Percentiles rank a stretch among this genome's conserved stretches.
phyloP scores from a whole-genome alignment of 2,113 vertebrate genomes.

The Cricetomys ansorgei region DNA sequence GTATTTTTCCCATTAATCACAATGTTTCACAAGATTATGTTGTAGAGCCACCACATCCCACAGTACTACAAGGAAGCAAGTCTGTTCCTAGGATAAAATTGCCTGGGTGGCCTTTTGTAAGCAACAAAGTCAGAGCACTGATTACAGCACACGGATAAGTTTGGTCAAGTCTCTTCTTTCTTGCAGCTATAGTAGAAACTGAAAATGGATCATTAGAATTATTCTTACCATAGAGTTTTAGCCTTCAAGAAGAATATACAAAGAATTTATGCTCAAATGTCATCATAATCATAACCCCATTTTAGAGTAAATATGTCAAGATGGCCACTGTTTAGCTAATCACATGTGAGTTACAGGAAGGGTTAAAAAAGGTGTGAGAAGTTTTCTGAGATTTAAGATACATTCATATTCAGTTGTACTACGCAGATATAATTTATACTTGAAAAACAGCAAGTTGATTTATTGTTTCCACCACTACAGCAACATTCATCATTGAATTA shows the following conservation, averaged over 20 bases:
- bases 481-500: not conserved
- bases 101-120: not conserved
- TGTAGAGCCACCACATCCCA: not conserved
- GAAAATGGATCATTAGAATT: not conserved
- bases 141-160: not conserved
- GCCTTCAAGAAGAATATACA: not conserved
- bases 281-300: not conserved
- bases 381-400: not conserved
- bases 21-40: not conserved
- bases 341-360: not conserved
- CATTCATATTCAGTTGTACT: not conserved
- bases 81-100: not conserved
- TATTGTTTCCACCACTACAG: not conserved
- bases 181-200: not conserved
- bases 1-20: not conserved
- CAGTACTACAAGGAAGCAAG: not conserved
- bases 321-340: not conserved
- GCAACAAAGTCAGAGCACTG: not conserved
- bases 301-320: constrained; percentile 1
- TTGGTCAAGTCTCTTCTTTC: not conserved
- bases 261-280: not conserved
- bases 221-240: constrained; percentile 7
- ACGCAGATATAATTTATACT: not conserved
- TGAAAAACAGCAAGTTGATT: not conserved
- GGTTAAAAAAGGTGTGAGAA: not conserved